phyloP scores from a whole-genome alignment of 2,797 vertebrate species.

The Periophthalmus magnuspinnatus region DNA sequence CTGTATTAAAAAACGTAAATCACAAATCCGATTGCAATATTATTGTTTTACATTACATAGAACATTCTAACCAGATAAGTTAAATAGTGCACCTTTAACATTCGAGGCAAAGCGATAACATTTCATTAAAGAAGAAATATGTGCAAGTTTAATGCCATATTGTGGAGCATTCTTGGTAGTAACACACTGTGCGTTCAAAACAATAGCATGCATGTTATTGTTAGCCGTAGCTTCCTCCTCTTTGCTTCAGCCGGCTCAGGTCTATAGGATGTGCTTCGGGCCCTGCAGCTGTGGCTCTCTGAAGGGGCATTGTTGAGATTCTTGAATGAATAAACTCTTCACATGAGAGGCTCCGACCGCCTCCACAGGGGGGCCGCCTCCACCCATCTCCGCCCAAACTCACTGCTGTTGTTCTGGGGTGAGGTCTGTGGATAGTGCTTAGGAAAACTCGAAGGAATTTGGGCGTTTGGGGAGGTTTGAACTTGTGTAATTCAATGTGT shows the following conservation, averaged over 20 bases:
- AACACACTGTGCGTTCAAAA: not conserved
- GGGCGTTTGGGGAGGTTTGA: constrained; percentile 3
- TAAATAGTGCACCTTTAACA: too few relatives aligned
- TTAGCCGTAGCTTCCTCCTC: not conserved
- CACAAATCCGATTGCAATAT: too few relatives aligned
- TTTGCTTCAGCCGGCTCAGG: constrained; percentile 16
- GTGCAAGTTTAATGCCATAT: too few relatives aligned
- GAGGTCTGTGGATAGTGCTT: constrained; percentile 24
- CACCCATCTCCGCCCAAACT: constrained; percentile 43
- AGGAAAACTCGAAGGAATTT: constrained; percentile 32
- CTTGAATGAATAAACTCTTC: constrained; percentile 54
- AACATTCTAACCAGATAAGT: too few relatives aligned
- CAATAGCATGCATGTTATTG: not conserved
- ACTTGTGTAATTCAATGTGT: not conserved
- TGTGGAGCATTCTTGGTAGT: too few relatives aligned
- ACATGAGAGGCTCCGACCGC: constrained; percentile 57
- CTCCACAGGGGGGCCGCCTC: constrained; percentile 34
- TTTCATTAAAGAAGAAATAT: too few relatives aligned
- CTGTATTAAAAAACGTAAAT: too few relatives aligned
- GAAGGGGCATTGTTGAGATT: constrained; percentile 70
- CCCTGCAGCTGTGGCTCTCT: constrained; percentile 44
- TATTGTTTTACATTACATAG: too few relatives aligned
- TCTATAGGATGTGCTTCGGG: constrained; percentile 18
- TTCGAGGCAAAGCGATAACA: too few relatives aligned
- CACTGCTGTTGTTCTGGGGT: constrained; percentile 62